Conservation (phyloP, 2,113 vertebrate genomes). For the Myrmecophaga tridactyla region DNA sequence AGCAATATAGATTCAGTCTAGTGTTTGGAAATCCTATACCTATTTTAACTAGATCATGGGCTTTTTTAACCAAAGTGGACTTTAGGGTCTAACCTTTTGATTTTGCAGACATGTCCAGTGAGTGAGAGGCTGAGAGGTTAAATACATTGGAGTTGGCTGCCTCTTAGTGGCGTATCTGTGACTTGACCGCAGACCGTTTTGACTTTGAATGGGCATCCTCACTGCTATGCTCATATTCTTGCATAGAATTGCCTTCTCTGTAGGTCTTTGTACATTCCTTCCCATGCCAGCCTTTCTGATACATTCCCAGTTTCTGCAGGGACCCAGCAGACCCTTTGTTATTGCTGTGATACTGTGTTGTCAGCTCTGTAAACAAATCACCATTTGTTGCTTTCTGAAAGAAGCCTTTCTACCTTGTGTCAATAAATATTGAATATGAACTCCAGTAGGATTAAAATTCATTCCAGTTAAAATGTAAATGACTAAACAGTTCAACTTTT, state of each 20-base stretch:
- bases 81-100: neutral
- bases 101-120: neutral
- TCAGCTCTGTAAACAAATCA: slow-evolving; percentile 40
- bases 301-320: neutral
- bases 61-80: neutral
- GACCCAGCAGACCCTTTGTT: neutral
- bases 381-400: slow-evolving; percentile 57
- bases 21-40: neutral
- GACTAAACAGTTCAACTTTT: neutral
- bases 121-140: too few species aligned
- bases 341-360: neutral
- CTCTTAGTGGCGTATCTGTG: neutral
- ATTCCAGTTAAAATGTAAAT: slow-evolving; percentile 25
- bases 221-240: too few species aligned
- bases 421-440: neutral
- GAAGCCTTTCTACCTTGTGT: slow-evolving; percentile 49
- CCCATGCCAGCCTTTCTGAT: neutral
- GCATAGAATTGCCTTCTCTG: neutral
- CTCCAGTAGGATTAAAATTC: neutral
- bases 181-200: neutral
- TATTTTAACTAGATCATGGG: neutral
- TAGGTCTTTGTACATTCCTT: neutral
- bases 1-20: neutral
- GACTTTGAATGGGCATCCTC: neutral
- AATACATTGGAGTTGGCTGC: too few species aligned